Evolutionary conservation across 2,113 vertebrate genomes (phyloP).

Genomic region (Tragulus kanchil): DNA sequence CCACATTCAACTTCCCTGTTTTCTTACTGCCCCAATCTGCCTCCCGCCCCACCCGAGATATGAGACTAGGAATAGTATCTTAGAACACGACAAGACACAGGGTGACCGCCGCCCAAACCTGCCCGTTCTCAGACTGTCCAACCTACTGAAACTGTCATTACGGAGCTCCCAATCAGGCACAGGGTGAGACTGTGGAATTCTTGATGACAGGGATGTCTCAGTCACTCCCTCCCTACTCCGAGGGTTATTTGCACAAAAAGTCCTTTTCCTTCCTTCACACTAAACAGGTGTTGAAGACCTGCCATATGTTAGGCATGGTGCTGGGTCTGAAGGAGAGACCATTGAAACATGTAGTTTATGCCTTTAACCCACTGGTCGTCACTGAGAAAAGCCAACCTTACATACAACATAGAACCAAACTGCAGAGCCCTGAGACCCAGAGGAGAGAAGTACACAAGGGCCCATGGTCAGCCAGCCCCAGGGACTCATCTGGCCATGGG

Average conservation of each 20-base stretch:
- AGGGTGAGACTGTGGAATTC: background rate
- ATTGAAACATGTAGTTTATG: background rate
- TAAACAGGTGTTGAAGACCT: background rate
- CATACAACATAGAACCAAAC: background rate
- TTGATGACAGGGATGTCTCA: background rate
- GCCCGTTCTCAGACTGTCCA: background rate
- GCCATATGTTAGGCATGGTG: background rate
- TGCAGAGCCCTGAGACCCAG: background rate
- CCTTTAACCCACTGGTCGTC: background rate
- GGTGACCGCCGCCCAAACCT: background rate
- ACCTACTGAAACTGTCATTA: background rate
- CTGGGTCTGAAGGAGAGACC: background rate
- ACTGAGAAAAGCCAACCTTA: background rate
- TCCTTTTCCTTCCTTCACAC: background rate
- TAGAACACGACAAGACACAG: fast-evolving
- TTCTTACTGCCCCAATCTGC: background rate
- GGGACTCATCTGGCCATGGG: background rate
- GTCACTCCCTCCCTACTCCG: background rate
- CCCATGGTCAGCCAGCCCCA: background rate
- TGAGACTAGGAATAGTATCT: background rate
- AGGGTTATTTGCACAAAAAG: background rate
- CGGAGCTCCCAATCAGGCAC: background rate
- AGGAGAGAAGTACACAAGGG: fast-evolving
- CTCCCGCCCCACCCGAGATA: background rate
- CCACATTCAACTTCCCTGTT: background rate